Evolutionary conservation across 2,797 vertebrate genomes (phyloP).

Genomic region (Falco cherrug): DNA sequence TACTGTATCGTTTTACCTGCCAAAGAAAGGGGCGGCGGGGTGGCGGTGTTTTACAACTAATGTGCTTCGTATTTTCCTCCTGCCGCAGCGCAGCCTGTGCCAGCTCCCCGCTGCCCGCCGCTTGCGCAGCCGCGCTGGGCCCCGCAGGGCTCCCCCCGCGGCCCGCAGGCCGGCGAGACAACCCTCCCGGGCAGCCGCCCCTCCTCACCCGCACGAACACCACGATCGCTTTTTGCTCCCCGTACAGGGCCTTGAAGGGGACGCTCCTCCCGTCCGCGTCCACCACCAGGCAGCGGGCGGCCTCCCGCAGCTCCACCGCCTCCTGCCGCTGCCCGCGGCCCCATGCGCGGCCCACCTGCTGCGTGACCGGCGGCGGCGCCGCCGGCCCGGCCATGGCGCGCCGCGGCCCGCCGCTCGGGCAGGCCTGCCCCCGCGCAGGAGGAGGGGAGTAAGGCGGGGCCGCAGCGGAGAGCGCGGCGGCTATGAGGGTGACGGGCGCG

Average conservation of each 20-base stretch:
- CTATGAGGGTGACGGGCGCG: neutral
- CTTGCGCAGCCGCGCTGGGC: no score
- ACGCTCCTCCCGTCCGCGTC: constrained; percentile 75
- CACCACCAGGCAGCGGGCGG: constrained; percentile 78
- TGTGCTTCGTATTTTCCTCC: rapidly evolving
- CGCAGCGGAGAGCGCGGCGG: neutral
- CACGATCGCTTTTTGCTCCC: constrained; percentile 83
- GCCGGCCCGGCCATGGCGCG: neutral
- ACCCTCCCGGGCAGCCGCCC: neutral
- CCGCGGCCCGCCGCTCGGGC: no score
- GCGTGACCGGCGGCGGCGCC: constrained; percentile 75
- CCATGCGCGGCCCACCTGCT: constrained; percentile 72
- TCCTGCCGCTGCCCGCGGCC: neutral
- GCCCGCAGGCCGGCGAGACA: no score
- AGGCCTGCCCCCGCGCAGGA: neutral
- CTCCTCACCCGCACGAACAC: constrained; percentile 90
- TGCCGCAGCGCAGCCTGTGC: neutral
- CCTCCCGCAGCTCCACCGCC: constrained; percentile 60
- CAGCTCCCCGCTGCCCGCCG: rapidly evolving
- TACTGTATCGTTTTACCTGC: neutral
- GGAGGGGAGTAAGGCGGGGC: neutral
- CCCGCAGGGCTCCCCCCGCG: neutral
- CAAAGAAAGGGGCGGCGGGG: no score
- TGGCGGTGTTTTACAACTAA: no score
- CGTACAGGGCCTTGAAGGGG: constrained; percentile 81